These are phyloP conservation scores for Aplodontia rufa DNA, from an alignment of 2,113 vertebrate genomes.

Conservation along the genomic window DNA sequence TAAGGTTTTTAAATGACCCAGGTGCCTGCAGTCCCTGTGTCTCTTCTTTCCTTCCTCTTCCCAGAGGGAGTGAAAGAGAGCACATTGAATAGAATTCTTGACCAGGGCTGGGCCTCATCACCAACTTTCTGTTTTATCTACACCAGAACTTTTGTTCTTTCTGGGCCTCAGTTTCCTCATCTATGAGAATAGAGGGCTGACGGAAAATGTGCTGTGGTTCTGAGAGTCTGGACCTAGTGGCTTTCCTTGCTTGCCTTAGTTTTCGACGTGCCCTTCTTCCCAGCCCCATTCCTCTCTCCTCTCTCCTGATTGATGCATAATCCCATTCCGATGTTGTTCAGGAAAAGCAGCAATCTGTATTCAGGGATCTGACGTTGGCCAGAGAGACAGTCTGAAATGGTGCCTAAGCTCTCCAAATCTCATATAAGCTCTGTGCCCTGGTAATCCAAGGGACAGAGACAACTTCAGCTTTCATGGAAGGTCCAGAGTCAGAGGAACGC, in stretches of 20 bases:
- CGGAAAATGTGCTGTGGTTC: neutral
- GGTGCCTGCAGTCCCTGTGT: neutral
- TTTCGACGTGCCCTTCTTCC: neutral
- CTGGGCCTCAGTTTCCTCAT: neutral
- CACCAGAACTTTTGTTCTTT: neutral
- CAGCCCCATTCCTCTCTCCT: neutral
- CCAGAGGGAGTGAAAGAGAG: neutral
- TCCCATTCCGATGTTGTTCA: neutral
- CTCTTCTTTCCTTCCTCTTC: neutral
- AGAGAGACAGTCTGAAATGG: neutral
- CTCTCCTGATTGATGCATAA: neutral
- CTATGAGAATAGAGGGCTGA: neutral
- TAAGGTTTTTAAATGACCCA: neutral
- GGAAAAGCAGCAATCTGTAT: neutral
- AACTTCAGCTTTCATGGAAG: neutral
- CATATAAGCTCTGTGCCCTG: too few relatives aligned
- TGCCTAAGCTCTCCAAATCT: accelerated
- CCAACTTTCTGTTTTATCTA: neutral
- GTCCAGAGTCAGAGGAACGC: neutral
- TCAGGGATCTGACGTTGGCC: neutral
- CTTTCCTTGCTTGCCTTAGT: neutral
- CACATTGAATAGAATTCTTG: neutral
- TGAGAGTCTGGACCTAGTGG: neutral
- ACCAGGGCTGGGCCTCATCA: neutral
- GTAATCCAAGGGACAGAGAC: neutral